Percentiles rank a stretch among this genome's conserved stretches.
Conservation (phyloP, 1,140 invertebrate species). For the Tribolium madens region DNA sequence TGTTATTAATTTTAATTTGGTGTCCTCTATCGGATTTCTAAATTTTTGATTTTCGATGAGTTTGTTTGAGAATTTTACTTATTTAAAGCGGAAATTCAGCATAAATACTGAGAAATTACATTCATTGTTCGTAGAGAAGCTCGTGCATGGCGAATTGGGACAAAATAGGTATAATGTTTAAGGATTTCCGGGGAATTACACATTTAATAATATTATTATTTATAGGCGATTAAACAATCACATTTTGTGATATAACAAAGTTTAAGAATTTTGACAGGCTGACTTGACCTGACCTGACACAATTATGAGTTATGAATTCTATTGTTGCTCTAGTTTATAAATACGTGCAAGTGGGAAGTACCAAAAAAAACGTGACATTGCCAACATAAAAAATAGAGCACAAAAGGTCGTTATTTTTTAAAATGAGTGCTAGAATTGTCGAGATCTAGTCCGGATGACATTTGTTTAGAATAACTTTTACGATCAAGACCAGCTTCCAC, state of each 20-base stretch:
- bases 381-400: background rate
- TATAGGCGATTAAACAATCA: too few relatives aligned
- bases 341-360: background rate
- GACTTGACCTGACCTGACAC: too few relatives aligned
- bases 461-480: conserved; percentile 41
- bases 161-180: background rate
- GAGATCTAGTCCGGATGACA: conserved; percentile 7
- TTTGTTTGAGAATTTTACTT: too few relatives aligned
- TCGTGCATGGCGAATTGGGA: conserved; percentile 3
- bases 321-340: background rate
- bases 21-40: too few relatives aligned
- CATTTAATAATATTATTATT: too few relatives aligned
- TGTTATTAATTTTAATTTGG: conserved; percentile 9
- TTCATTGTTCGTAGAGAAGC: background rate
- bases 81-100: background rate
- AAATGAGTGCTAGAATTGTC: too few relatives aligned
- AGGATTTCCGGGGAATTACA: background rate
- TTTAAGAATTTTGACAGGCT: too few relatives aligned
- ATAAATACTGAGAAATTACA: background rate
- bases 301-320: too few relatives aligned
- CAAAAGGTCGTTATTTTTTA: background rate
- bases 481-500: conserved; percentile 11
- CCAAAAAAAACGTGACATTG: background rate
- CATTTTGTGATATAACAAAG: too few relatives aligned
- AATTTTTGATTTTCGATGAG: too few relatives aligned